Percentiles rank a stretch among this genome's conserved stretches.
These are phyloP conservation scores for Dicyrtomina minuta DNA, from an alignment of 2,888 invertebrate species.

Conservation along the genomic window DNA sequence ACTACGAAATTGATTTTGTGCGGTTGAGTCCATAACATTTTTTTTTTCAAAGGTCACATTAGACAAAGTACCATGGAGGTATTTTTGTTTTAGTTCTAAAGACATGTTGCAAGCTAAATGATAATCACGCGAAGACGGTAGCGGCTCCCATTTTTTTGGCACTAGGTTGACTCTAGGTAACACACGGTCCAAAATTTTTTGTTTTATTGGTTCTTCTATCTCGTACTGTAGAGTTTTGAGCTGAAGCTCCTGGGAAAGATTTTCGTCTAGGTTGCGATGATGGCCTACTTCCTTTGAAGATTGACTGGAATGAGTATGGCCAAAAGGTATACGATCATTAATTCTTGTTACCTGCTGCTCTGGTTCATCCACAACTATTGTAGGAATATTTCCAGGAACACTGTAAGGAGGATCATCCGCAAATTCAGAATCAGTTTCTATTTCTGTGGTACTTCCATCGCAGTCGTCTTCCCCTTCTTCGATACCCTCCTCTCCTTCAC, in stretches of 20 bases:
- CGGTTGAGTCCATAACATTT: conserved; percentile 77
- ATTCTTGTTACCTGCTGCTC: conserved; percentile 49
- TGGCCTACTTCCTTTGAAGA: no score
- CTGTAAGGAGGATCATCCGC: conserved; percentile 72
- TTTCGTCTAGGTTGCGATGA: not conserved
- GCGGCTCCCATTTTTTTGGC: conserved; percentile 49
- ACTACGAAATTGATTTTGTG: conserved; percentile 80
- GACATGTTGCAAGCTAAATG: conserved; percentile 85
- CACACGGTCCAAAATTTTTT: conserved; percentile 40
- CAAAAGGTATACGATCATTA: conserved; percentile 42
- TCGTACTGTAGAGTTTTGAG: conserved; percentile 12
- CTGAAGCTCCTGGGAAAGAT: not conserved
- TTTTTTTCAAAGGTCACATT: conserved; percentile 63
- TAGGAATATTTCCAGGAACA: conserved; percentile 65
- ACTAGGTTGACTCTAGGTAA: conserved; percentile 49
- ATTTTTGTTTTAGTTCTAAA: conserved; percentile 80
- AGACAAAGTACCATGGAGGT: conserved; percentile 70
- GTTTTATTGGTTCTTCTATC: conserved; percentile 34
- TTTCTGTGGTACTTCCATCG: conserved; percentile 85
- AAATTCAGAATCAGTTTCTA: conserved; percentile 89
- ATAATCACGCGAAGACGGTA: conserved; percentile 62
- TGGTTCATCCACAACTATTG: conserved; percentile 71
- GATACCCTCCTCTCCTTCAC: conserved; percentile 53
- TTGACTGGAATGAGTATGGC: conserved; percentile 40
- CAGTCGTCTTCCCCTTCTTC: conserved; percentile 60